Evolutionary conservation across 2,113 vertebrate genomes (phyloP), one percentile per base, ranked within the genome.

Genomic region (Actenoides lindsayi): DNA sequence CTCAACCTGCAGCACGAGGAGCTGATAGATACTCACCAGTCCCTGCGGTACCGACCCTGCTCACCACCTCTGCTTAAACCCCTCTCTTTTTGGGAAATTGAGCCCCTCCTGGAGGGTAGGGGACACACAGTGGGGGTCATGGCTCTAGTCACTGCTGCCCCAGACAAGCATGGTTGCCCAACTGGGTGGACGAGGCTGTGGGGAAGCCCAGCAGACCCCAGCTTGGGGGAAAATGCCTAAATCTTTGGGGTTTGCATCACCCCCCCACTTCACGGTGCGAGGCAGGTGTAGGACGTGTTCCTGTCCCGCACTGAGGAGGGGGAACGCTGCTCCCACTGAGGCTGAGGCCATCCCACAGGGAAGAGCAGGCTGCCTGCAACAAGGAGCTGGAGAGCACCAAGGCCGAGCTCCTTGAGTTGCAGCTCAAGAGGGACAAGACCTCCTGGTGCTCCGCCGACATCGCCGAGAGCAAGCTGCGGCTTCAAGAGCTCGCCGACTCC

Each of bases 1-100:
- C 97, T 96, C 12, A 98, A 97, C 93, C 95, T 98, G 89, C 97
- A 99, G 94, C 98, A 98, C 25, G 97, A 99, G 91, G 98, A 98
- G 91, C 98, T 99, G 31, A 98, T 96, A 94, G 97, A 95, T 39
- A 97, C 97, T 21, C 93, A 98, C 56, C 86, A 95, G 81, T 84
- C 59, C 48, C 97, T 99, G 50, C 96, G 98, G 99, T 99, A 97
- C 98, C 5, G 3, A n/a, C 54, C 42, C 24, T 3, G 1, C n/a
- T 53, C 33, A 4, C 39, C 15, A 5, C 35, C 53, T 37, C 27
- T 2, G 3, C 50, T 41, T 37, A 5, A 80, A 59, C 27, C 16
- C 48, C 44, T 65, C 16, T 37, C 0, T 3, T 74, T 71, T 33
- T 37, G 57, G 67, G 75, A 75, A 89, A 73, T 7, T 0, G 2